phyloP scores from a whole-genome alignment of 2,113 vertebrate species.

The Condylura cristata region DNA sequence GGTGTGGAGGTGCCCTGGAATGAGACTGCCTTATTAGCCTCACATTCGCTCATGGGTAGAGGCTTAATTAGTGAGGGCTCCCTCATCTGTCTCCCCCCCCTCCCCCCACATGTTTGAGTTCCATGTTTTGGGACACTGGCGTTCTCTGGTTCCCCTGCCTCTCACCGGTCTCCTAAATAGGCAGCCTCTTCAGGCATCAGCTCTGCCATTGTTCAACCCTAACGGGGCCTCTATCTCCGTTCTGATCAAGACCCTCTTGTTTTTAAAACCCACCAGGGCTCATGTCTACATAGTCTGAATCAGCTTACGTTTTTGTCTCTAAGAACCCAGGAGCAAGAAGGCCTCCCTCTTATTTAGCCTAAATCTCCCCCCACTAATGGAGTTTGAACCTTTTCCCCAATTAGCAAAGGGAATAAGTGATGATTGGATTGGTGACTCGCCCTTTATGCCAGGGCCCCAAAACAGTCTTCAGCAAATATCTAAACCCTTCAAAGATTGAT shows the following conservation, averaged over 20 bases:
- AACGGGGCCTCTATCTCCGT: background rate
- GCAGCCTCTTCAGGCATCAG: background rate
- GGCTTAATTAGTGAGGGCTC: slow-evolving; percentile 74
- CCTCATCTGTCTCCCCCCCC: slow-evolving; percentile 41
- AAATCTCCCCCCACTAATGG: background rate
- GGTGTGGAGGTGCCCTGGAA: slow-evolving; percentile 76
- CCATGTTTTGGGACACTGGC: background rate
- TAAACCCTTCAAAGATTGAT: background rate
- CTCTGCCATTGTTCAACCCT: background rate
- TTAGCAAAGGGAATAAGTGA: background rate
- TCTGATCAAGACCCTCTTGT: background rate
- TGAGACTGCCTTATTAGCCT: slow-evolving; percentile 77
- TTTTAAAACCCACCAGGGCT: background rate
- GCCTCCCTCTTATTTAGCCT: background rate
- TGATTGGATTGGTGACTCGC: too few relatives aligned
- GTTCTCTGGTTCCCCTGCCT: background rate
- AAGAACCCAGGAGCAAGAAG: slow-evolving; percentile 25
- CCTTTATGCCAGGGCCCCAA: background rate
- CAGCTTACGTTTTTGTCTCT: background rate
- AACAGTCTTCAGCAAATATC: background rate
- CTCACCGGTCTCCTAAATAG: background rate
- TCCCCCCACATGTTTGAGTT: slow-evolving; percentile 59
- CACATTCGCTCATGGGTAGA: slow-evolving; percentile 58
- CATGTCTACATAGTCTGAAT: background rate
- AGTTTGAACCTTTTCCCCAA: slow-evolving; percentile 4